Conservation (phyloP, 2,888 invertebrate species). For the Oasisia sp. region DNA sequence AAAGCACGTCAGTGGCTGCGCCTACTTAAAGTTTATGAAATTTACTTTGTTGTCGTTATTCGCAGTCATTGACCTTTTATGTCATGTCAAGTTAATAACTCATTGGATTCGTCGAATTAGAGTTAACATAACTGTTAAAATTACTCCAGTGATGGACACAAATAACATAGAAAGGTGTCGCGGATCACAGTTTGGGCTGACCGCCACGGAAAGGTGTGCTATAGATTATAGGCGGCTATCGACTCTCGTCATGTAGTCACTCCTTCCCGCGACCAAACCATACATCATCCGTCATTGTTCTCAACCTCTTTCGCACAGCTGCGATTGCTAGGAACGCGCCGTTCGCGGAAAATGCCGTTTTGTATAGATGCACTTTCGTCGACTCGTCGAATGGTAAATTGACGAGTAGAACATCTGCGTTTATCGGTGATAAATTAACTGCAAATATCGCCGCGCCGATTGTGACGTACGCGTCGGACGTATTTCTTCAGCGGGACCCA, state of each 20-base stretch:
- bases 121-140: not conserved
- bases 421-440: constrained; percentile 9
- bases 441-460: not conserved
- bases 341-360: not conserved
- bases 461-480: not conserved
- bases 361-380: not conserved
- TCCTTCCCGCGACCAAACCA: not conserved
- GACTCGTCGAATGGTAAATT: not conserved
- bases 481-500: not conserved
- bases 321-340: not conserved
- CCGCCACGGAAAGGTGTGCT: not conserved
- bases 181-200: not conserved
- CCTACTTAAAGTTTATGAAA: not conserved
- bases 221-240: not conserved
- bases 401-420: not conserved
- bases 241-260: not conserved
- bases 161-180: not conserved
- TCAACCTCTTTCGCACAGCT: not conserved
- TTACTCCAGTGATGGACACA: not conserved
- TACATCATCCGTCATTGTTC: not conserved
- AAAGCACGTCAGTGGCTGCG: not conserved
- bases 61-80: not conserved
- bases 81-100: not conserved
- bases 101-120: not conserved
- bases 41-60: not conserved